phyloP scores from a whole-genome alignment of 2,113 vertebrate species.

The Channa argus region DNA sequence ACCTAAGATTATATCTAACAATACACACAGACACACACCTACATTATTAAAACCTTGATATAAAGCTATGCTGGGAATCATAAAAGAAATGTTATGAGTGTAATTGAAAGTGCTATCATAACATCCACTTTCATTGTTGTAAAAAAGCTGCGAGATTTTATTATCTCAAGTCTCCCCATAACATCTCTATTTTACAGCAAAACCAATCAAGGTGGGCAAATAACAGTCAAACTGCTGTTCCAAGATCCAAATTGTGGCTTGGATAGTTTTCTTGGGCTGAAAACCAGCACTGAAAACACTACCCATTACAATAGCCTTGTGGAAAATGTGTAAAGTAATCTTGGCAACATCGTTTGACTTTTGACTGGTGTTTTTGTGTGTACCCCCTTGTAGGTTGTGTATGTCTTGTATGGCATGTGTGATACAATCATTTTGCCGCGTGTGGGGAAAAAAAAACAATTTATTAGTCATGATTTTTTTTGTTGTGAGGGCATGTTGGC shows the following conservation, averaged over 20 bases:
- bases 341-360: no score
- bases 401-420: no score
- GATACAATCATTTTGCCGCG: no score
- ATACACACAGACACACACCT: background rate
- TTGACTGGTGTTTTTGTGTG: no score
- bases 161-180: slow-evolving; percentile 1
- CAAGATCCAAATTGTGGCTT: slow-evolving; percentile 14
- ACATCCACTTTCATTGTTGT: background rate
- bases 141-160: slow-evolving; percentile 14
- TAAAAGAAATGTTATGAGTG: slow-evolving; percentile 9
- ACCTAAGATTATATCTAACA: background rate
- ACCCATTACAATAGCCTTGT: no score
- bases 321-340: no score
- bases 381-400: no score
- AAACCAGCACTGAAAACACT: background rate
- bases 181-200: slow-evolving; percentile 18
- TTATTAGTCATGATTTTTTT: no score
- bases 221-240: slow-evolving; percentile 11
- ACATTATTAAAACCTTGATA: slow-evolving; percentile 1
- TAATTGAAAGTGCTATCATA: slow-evolving; percentile 4
- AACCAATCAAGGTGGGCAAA: slow-evolving; percentile 24
- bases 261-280: background rate
- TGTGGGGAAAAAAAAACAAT: no score
- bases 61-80: slow-evolving; percentile 9
- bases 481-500: no score